Evolutionary conservation across 2,113 vertebrate genomes (phyloP).

Genomic region (Aspiorhynchus laticeps): DNA sequence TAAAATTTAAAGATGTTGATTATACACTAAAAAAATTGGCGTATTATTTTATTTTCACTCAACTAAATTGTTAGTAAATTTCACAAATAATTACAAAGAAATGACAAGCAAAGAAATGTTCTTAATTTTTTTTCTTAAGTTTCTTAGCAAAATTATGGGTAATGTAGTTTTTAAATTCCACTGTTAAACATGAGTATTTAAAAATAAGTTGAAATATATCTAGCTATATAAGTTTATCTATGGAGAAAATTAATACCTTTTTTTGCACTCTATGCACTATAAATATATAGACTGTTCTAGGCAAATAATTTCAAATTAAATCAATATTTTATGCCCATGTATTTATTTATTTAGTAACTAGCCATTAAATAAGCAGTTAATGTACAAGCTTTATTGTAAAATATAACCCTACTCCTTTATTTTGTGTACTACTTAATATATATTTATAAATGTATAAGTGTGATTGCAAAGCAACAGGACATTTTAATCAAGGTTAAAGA

Average conservation of each 20-base stretch:
- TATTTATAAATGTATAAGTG: background rate
- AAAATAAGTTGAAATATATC: too few relatives aligned
- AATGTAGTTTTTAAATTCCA: background rate
- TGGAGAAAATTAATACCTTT: too few relatives aligned
- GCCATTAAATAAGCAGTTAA: background rate
- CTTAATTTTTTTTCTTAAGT: too few relatives aligned
- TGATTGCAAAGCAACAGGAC: background rate
- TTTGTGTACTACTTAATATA: background rate
- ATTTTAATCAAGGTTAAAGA: constrained; percentile 33
- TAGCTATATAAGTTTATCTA: too few relatives aligned
- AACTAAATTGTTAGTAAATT: too few relatives aligned
- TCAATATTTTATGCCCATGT: background rate
- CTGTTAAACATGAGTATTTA: background rate
- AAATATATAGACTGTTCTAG: too few relatives aligned
- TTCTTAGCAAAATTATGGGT: background rate
- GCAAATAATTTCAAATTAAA: background rate
- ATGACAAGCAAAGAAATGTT: too few relatives aligned
- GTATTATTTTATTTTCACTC: too few relatives aligned
- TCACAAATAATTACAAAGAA: too few relatives aligned
- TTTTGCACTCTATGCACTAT: too few relatives aligned
- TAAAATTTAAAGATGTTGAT: background rate
- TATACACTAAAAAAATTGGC: too few relatives aligned
- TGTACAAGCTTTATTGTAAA: background rate
- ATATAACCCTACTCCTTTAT: background rate
- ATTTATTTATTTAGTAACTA: background rate